phyloP scores from a whole-genome alignment of 23 tunicate genomes.

The Phallusia fumigata region DNA sequence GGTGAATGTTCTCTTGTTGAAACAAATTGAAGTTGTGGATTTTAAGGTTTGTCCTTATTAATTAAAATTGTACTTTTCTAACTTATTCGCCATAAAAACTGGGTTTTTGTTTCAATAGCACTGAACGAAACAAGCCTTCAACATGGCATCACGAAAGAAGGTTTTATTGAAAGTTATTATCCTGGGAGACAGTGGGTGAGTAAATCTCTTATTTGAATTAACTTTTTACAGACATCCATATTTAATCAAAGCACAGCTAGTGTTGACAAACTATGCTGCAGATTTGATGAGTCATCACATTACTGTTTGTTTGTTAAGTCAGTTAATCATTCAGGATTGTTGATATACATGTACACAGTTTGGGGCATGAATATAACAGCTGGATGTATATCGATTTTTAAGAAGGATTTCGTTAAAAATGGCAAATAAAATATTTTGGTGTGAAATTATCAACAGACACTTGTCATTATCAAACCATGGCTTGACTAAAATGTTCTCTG shows the following conservation, averaged over 20 bases:
- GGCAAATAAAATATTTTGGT: too few species aligned
- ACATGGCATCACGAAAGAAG: constrained; percentile 90
- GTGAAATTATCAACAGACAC: too few species aligned
- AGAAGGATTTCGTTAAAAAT: too few species aligned
- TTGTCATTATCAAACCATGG: too few species aligned
- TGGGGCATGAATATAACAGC: too few species aligned
- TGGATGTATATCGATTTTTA: too few species aligned
- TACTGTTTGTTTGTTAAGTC: neutral
- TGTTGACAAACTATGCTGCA: neutral
- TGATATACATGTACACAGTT: neutral
- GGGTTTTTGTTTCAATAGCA: neutral
- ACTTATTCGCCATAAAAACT: too few species aligned
- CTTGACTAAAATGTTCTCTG: too few species aligned
- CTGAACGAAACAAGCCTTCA: neutral
- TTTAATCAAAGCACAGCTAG: neutral
- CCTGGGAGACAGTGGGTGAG: constrained; percentile 85
- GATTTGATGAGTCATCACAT: neutral
- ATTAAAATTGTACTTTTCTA: too few species aligned
- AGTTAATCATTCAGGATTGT: neutral
- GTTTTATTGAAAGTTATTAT: constrained; percentile 89
- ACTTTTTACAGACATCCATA: neutral
- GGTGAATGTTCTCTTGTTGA: too few species aligned
- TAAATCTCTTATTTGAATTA: neutral
- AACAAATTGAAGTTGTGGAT: too few species aligned
- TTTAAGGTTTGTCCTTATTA: too few species aligned